Percentiles rank a stretch among this genome's conserved stretches.
These are phyloP conservation scores for Acrossocheilus wenchowensis DNA, from an alignment of 2,797 vertebrate species.

Conservation along the genomic window DNA sequence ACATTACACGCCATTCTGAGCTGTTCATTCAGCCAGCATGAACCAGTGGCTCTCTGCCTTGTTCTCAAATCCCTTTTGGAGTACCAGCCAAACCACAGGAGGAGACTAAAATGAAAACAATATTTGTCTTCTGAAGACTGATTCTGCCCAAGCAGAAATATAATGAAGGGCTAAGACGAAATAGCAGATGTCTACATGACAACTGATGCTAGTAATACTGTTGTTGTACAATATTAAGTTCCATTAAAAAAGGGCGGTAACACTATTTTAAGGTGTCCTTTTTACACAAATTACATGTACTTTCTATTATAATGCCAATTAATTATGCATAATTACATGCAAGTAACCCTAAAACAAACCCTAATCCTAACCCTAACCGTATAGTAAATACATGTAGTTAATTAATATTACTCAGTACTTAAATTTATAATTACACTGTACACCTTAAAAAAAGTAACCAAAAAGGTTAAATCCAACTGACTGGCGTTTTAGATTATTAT, in stretches of 20 bases:
- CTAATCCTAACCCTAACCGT: too few species aligned
- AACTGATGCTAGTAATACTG: not conserved
- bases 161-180: not conserved
- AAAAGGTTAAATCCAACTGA: not conserved
- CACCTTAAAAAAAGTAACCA: too few species aligned
- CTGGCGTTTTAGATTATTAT: not conserved
- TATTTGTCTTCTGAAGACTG: constrained; percentile 2
- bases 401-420: too few species aligned
- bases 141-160: not conserved
- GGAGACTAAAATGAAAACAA: constrained; percentile 6
- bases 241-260: not conserved
- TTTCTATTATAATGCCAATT: too few species aligned
- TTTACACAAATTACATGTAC: too few species aligned
- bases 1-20: constrained; percentile 10
- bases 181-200: not conserved
- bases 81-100: constrained; percentile 40
- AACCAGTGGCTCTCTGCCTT: constrained; percentile 22
- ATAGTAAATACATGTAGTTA: too few species aligned
- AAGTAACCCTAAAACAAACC: too few species aligned
- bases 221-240: not conserved
- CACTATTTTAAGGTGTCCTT: too few species aligned
- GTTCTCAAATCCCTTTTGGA: constrained; percentile 22
- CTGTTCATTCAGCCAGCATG: constrained; percentile 21
- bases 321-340: too few species aligned
- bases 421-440: too few species aligned